Conservation (phyloP, 2,888 invertebrate genomes). For the Conops quadrifasciatus region DNA sequence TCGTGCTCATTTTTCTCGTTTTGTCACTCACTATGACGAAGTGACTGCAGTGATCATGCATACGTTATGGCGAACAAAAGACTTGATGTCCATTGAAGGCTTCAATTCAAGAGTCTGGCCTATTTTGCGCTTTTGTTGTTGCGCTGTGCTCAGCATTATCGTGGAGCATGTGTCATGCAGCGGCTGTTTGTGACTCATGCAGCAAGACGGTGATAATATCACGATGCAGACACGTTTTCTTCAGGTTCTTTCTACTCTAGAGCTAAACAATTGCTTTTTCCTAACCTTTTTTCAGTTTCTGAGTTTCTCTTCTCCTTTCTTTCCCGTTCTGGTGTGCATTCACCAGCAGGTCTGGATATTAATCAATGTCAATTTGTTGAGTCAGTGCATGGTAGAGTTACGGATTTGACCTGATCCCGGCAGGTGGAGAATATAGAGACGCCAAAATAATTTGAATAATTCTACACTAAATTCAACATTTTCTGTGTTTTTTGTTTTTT, state of each 20-base stretch:
- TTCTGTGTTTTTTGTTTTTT: not conserved
- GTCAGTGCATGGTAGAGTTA: too few relatives aligned
- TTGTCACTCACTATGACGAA: too few relatives aligned
- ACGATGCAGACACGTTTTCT: conserved; percentile 18
- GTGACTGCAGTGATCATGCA: conserved; percentile 14
- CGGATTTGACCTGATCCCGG: too few relatives aligned
- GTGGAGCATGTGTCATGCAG: conserved; percentile 1
- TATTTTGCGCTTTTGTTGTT: not conserved
- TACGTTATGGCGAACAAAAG: conserved; percentile 12
- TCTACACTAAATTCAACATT: too few relatives aligned
- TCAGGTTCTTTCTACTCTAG: not conserved
- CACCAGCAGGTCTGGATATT: too few relatives aligned
- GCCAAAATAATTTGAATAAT: too few relatives aligned
- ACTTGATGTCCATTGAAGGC: not conserved
- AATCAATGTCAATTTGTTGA: too few relatives aligned
- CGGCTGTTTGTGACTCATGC: not conserved
- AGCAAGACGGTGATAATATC: not conserved
- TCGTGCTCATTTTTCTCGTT: not conserved
- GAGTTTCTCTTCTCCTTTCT: too few relatives aligned
- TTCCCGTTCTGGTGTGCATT: too few relatives aligned
- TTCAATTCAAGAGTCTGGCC: conserved; percentile 15
- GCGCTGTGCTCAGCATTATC: conserved; percentile 4
- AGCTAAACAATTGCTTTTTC: not conserved
- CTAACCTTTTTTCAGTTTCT: too few relatives aligned
- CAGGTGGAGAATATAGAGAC: too few relatives aligned